phyloP scores from a whole-genome alignment of 2,888 invertebrate species.

The Cephus rjabovi region DNA sequence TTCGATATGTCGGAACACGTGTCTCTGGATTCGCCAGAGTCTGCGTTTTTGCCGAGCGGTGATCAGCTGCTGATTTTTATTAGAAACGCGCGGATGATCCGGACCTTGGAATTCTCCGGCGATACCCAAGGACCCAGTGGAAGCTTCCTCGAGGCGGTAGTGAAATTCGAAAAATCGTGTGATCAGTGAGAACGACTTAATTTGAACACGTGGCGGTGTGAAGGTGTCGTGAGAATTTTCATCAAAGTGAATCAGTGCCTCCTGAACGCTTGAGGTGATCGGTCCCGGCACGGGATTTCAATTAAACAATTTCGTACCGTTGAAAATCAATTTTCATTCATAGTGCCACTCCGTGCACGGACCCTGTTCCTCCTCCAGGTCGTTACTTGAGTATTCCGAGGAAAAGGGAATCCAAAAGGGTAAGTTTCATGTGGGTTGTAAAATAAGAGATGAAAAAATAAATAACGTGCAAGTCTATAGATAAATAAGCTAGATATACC shows the following conservation, averaged over 20 bases:
- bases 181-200: not conserved
- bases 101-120: not conserved
- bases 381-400: not conserved
- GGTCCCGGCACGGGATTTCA: not conserved
- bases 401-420: not conserved
- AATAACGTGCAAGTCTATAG: not conserved
- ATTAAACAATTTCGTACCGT: not conserved
- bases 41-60: not conserved
- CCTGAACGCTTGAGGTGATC: not conserved
- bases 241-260: not conserved
- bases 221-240: not conserved
- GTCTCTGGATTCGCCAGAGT: not conserved
- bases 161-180: not conserved
- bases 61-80: not conserved
- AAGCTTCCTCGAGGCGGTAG: not conserved
- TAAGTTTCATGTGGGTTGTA: not conserved
- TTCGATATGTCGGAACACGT: conserved; percentile 14
- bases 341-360: not conserved
- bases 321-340: not conserved
- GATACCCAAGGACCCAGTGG: not conserved
- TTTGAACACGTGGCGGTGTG: not conserved
- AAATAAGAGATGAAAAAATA: not conserved
- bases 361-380: not conserved
- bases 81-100: not conserved
- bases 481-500: not conserved